Percentiles rank a stretch among this genome's conserved stretches.
These are phyloP conservation scores for Chironomus riparius DNA, from an alignment of 2,888 invertebrate genomes.

Conservation along the genomic window DNA sequence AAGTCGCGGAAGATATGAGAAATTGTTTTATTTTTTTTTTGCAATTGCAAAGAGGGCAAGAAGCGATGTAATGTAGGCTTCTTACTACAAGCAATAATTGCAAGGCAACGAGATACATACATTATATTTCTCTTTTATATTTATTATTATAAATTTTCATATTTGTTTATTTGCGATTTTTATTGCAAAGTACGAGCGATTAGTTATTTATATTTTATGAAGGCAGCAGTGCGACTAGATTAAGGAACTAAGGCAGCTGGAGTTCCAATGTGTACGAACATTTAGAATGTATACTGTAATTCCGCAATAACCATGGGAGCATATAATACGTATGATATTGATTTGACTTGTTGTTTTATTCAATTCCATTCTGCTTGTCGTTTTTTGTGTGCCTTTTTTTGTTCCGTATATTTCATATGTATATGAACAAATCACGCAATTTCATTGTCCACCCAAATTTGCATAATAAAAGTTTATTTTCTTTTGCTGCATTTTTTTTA, in stretches of 20 bases:
- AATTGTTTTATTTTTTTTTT: neutral
- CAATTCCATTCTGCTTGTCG: neutral
- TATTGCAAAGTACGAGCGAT: constrained; percentile 15
- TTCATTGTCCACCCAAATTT: constrained; percentile 25
- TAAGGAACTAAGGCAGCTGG: neutral
- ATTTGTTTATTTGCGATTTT: constrained; percentile 22
- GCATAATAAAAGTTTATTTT: constrained; percentile 9
- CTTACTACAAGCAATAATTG: constrained; percentile 21
- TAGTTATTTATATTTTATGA: neutral
- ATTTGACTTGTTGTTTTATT: constrained; percentile 3
- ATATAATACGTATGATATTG: neutral
- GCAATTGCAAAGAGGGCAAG: neutral
- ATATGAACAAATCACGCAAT: constrained; percentile 17
- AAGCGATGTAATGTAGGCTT: constrained; percentile 20
- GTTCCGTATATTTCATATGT: neutral
- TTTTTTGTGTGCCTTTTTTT: neutral
- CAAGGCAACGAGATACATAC: neutral
- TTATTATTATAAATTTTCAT: constrained; percentile 18
- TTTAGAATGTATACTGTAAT: constrained; percentile 4
- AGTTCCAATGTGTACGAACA: neutral
- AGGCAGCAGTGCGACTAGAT: neutral
- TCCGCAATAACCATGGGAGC: neutral
- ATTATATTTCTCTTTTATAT: neutral
- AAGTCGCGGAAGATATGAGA: constrained; percentile 19
- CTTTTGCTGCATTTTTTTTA: neutral